Conservation (phyloP, 2,888 invertebrate genomes). For the Neria commutata region DNA sequence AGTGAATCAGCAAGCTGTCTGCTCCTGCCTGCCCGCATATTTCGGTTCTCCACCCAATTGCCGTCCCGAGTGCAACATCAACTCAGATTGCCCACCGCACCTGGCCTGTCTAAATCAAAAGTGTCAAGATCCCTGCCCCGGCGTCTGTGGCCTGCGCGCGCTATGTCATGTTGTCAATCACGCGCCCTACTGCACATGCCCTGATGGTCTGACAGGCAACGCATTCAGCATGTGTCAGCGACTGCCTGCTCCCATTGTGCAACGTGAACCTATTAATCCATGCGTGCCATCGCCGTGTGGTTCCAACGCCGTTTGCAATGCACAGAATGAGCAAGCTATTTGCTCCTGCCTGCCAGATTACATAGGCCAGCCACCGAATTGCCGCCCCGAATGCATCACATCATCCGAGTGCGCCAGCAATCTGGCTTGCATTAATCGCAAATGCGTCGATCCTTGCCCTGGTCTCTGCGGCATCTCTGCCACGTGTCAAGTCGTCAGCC, state of each 20-base stretch:
- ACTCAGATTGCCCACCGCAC: slow-evolving; percentile 74
- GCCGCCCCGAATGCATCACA: slow-evolving; percentile 76
- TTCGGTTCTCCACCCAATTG: slow-evolving; percentile 77
- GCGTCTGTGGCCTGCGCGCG: slow-evolving; percentile 75
- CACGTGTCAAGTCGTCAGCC: slow-evolving; percentile 77
- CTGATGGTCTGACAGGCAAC: slow-evolving; percentile 72
- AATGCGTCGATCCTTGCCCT: slow-evolving; percentile 76
- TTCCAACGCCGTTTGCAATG: slow-evolving; percentile 67
- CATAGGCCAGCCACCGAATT: slow-evolving; percentile 77
- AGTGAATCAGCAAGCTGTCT: slow-evolving; percentile 71
- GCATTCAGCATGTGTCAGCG: slow-evolving; percentile 71
- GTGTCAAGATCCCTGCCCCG: slow-evolving; percentile 77
- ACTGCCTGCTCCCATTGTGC: slow-evolving; percentile 45
- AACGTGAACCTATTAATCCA: slow-evolving; percentile 62
- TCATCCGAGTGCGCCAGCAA: slow-evolving; percentile 76
- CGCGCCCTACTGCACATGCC: slow-evolving; percentile 72
- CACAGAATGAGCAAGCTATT: slow-evolving; percentile 67
- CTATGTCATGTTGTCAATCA: slow-evolving; percentile 75
- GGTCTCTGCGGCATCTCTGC: slow-evolving; percentile 80
- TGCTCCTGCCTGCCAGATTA: slow-evolving; percentile 73
- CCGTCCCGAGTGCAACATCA: slow-evolving; percentile 76
- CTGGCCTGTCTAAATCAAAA: slow-evolving; percentile 75
- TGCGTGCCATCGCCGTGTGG: slow-evolving; percentile 72
- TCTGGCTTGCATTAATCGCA: slow-evolving; percentile 76
- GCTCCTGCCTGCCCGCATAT: slow-evolving; percentile 73